Percentiles rank a stretch among this genome's conserved stretches.
Evolutionary conservation across 2,113 vertebrate genomes (phyloP).

Genomic region (Tachycineta bicolor): DNA sequence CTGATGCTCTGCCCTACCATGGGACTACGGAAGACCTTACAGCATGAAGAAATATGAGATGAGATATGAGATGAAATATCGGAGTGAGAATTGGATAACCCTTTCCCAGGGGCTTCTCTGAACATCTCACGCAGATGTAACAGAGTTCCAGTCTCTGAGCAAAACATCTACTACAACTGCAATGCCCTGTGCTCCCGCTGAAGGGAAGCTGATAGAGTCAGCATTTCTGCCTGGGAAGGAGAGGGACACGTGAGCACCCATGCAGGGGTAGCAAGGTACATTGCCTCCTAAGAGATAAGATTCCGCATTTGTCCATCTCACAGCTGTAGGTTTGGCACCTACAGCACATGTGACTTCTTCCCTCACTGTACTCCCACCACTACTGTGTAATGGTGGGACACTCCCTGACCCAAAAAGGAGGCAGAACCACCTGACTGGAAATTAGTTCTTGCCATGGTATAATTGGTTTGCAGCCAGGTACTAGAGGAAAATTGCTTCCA

Average conservation of each 20-base stretch:
- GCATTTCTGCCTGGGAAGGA: background rate
- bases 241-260: background rate
- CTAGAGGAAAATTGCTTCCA: background rate
- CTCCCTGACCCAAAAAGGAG: background rate
- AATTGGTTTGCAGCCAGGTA: background rate
- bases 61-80: background rate
- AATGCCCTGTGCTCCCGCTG: background rate
- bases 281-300: background rate
- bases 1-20: background rate
- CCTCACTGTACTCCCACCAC: fast-evolving
- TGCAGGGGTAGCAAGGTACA: background rate
- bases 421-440: background rate
- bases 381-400: background rate
- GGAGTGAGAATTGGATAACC: background rate
- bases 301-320: background rate
- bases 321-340: background rate
- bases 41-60: background rate
- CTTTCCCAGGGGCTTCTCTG: background rate
- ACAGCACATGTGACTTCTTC: background rate
- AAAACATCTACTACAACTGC: background rate
- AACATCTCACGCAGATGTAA: background rate
- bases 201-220: background rate
- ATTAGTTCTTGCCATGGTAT: background rate
- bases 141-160: background rate
- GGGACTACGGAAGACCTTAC: slow-evolving; percentile 21